Conservation (phyloP, 2,113 vertebrate genomes). For the Odobenus rosmarus region DNA sequence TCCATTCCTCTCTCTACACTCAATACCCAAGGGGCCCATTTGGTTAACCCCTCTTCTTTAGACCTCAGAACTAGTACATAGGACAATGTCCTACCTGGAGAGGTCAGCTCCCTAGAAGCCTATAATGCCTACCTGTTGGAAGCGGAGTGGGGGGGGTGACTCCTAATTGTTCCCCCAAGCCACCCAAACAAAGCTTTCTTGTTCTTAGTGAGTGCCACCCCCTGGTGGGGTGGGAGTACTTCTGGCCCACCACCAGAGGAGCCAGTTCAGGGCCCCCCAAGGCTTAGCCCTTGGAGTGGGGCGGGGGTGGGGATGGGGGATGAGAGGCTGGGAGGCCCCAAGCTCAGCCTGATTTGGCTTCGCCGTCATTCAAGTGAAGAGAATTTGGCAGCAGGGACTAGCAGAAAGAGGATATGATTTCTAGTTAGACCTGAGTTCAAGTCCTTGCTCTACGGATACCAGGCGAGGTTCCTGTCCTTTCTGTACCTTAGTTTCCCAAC, state of each 20-base stretch:
- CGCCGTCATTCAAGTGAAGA: slow-evolving; percentile 4
- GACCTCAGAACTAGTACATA: neutral
- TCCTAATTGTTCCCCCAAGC: slow-evolving; percentile 40
- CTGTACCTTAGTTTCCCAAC: slow-evolving; percentile 1
- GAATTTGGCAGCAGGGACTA: neutral
- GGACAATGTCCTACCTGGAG: neutral
- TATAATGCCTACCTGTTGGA: neutral
- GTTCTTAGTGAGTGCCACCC: slow-evolving; percentile 70
- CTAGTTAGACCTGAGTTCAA: slow-evolving; percentile 46
- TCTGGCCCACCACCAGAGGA: slow-evolving; percentile 32
- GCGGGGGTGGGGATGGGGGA: no score
- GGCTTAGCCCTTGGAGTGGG: neutral
- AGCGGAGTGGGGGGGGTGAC: neutral
- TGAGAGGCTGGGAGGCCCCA: neutral
- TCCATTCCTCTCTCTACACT: neutral
- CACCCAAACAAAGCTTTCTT: slow-evolving; percentile 55
- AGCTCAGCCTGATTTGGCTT: slow-evolving; percentile 1
- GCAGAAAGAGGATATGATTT: neutral
- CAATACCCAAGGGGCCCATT: neutral
- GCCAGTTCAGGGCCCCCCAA: neutral
- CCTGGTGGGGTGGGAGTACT: slow-evolving; percentile 71
- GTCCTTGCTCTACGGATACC: neutral
- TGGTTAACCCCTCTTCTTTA: neutral
- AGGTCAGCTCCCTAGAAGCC: slow-evolving; percentile 4
- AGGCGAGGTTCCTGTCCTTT: slow-evolving; percentile 27